Percentiles rank a stretch among this genome's conserved stretches.
Conservation (phyloP, 2,113 vertebrate genomes). For the Pygoscelis antarcticus region DNA sequence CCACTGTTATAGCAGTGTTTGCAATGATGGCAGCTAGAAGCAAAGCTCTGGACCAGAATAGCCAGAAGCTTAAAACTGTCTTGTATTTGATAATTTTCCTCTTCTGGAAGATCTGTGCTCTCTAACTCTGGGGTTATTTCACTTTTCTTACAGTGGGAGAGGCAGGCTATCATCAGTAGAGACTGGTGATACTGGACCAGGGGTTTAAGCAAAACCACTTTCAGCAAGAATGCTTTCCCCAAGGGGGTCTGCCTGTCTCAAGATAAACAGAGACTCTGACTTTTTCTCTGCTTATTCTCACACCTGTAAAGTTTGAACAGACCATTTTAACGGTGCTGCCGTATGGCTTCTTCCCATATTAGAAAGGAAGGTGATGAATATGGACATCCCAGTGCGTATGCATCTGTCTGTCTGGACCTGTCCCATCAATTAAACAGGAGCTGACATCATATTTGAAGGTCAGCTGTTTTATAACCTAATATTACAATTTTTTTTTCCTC, state of each 20-base stretch:
- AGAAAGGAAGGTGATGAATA: neutral
- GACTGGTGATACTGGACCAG: neutral
- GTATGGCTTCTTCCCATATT: neutral
- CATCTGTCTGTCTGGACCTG: constrained; percentile 29
- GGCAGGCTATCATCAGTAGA: neutral
- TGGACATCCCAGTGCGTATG: constrained; percentile 11
- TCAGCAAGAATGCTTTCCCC: neutral
- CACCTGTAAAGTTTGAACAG: neutral
- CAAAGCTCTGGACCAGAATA: neutral
- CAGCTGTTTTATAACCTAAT: constrained; percentile 47
- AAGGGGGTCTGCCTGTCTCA: neutral
- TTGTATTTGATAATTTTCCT: neutral
- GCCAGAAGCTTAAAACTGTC: neutral
- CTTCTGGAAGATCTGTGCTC: neutral
- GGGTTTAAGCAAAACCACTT: neutral
- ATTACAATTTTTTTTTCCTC: neutral
- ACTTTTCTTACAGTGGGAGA: neutral
- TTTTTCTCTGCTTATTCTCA: neutral
- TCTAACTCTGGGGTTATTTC: neutral
- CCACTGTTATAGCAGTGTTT: neutral
- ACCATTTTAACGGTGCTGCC: neutral
- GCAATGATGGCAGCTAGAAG: neutral
- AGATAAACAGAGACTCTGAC: neutral
- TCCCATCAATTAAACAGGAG: constrained; percentile 25
- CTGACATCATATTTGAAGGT: constrained; percentile 46